These are phyloP conservation scores for Glaucomys volans DNA, from an alignment of 2,113 vertebrate species.

Conservation along the genomic window DNA sequence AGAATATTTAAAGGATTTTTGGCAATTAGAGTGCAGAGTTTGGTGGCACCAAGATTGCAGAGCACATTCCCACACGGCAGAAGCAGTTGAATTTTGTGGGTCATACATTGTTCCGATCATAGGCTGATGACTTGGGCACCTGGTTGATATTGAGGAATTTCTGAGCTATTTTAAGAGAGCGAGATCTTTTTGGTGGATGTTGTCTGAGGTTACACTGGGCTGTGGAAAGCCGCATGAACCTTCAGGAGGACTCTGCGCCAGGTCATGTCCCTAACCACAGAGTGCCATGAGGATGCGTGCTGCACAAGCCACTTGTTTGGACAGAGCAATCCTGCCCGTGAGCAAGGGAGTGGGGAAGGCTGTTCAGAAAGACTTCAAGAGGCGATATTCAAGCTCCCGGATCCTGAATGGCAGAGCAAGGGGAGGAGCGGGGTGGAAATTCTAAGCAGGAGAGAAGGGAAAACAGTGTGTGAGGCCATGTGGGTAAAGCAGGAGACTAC, in stretches of 20 bases:
- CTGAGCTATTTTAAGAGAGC: neutral
- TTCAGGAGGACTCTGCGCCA: neutral
- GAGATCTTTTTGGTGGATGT: neutral
- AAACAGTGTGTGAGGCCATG: neutral
- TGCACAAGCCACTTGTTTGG: neutral
- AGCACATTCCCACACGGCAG: neutral
- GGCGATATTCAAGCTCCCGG: neutral
- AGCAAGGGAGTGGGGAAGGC: no score
- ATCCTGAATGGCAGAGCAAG: neutral
- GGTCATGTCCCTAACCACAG: neutral
- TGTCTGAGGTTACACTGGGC: neutral
- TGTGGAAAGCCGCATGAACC: neutral
- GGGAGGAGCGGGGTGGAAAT: neutral
- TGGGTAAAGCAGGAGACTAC: neutral
- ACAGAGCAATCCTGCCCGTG: neutral
- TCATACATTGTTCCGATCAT: neutral
- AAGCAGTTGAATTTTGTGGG: neutral
- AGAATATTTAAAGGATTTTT: constrained; percentile 21
- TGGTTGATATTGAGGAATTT: neutral
- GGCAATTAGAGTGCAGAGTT: neutral
- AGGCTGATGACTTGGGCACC: neutral
- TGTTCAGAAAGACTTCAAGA: neutral
- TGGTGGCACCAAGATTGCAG: neutral
- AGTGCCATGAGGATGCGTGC: neutral
- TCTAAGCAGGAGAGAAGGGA: neutral